phyloP scores from a whole-genome alignment of 2,888 invertebrate genomes.

The Ditylenchus weischeri region DNA sequence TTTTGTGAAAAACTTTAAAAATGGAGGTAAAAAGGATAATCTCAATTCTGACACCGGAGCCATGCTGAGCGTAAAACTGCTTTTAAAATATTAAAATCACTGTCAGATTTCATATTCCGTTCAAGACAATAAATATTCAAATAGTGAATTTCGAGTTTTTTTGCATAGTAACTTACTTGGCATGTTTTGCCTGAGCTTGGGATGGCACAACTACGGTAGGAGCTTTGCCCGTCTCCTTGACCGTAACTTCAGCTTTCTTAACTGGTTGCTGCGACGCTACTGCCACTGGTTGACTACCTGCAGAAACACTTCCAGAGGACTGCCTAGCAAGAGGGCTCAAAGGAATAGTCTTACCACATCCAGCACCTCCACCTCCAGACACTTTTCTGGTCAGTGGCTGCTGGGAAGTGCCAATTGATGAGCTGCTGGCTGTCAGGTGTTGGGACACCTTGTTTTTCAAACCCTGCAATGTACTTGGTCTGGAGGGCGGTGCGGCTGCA shows the following conservation, averaged over 20 bases:
- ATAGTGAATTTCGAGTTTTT: no score
- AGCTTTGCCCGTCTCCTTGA: background rate
- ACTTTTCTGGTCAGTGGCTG: conserved; percentile 11
- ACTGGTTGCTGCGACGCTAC: background rate
- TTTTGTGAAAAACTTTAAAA: no score
- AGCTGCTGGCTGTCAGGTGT: conserved; percentile 13
- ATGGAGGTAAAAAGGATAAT: no score
- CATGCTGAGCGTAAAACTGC: no score
- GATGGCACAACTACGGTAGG: background rate
- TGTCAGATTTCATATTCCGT: no score
- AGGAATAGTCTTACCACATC: conserved; percentile 4
- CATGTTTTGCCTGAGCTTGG: background rate
- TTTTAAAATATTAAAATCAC: no score
- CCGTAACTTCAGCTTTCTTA: background rate
- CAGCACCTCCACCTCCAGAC: conserved; percentile 14
- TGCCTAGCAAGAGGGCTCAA: conserved; percentile 24
- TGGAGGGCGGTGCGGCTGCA: background rate
- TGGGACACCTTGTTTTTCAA: conserved; percentile 26
- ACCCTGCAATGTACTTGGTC: conserved; percentile 24
- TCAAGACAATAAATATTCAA: no score
- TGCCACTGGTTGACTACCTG: conserved; percentile 2
- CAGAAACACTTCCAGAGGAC: conserved; percentile 18
- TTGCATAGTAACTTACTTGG: background rate
- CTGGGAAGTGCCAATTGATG: conserved; percentile 11
- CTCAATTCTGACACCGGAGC: no score